A percentile compares a stretch with the other conserved stretches of the same genome.
These are phyloP conservation scores for Halotydeus destructor DNA, from an alignment of 1,140 invertebrate genomes.

Conservation along the genomic window DNA sequence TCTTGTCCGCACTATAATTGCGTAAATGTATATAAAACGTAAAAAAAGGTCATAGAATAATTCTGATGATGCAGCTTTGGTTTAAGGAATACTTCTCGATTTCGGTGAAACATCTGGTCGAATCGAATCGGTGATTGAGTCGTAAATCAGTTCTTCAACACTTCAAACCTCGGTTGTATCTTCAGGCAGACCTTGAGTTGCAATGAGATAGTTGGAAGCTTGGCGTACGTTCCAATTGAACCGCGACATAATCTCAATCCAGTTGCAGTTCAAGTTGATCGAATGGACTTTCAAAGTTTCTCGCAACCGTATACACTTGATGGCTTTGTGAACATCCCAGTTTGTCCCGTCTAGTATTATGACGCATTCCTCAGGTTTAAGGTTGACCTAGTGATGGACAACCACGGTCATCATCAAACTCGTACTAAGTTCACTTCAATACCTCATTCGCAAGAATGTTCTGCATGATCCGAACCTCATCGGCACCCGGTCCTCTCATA, in stretches of 20 bases:
- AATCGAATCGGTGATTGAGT: no score
- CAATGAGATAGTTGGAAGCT: conserved; percentile 25
- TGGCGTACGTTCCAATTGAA: conserved; percentile 25
- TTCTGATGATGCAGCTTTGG: no score
- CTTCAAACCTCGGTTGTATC: conserved; percentile 18
- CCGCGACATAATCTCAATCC: conserved; percentile 19
- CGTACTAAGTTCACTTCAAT: conserved; percentile 19
- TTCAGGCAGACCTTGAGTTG: conserved; percentile 17
- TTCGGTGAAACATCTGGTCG: no score
- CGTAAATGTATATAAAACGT: no score
- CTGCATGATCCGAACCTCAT: conserved; percentile 73
- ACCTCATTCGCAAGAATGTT: conserved; percentile 67
- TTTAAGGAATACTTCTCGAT: no score
- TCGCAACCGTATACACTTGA: conserved; percentile 42
- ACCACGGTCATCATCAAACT: conserved; percentile 7
- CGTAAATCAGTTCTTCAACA: not conserved
- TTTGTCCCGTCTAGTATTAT: conserved; percentile 53
- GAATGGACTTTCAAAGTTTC: conserved; percentile 21
- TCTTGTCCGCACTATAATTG: no score
- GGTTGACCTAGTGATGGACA: conserved; percentile 32
- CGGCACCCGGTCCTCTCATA: conserved; percentile 46
- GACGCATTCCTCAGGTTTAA: conserved; percentile 52
- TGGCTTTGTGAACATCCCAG: conserved; percentile 72
- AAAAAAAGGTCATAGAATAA: no score
- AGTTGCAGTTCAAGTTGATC: conserved; percentile 20